Evolutionary conservation across 2,888 invertebrate species (phyloP), one percentile per base, ranked within the genome.

Genomic region (Conus canariensis): DNA sequence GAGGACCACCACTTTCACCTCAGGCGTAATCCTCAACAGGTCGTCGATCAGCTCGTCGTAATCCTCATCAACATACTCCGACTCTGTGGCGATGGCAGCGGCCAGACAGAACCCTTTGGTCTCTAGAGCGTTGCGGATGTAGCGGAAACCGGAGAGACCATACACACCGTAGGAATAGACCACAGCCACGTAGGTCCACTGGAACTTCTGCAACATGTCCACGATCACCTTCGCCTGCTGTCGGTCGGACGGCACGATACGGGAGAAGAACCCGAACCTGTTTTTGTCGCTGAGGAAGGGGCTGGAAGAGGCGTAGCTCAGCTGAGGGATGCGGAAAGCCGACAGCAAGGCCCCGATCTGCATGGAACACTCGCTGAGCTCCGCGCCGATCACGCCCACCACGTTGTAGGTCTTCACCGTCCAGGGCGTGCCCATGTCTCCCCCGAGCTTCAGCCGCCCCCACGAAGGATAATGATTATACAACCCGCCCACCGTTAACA

Each of bases 261-360:
- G 90, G 59, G 91, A 90, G 86, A 94, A 94, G 90, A 91, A 94
- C 3, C 91, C 90, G 88, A 92, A 94, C n/a, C 83, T 85, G 19
- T 88, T 60, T 77, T 92, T 91, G 90, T 93, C 88, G 80, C 92
- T 92, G 2, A 94, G 91, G 12, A 89, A 80, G 9, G 92, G 91
- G 59, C 92, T 92, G 12, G 93, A 93, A 14, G 93, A 92, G n/a
- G 92, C 56, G 89, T 94, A 94, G 80, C 93, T 94, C 9, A 94
- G 85, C 82, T 92, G 92, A 0, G 94, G 93, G 9, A 93, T 90
- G 30, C 90, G 82, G 59, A 93, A 93, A 6, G 92, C 59, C 16
- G 92, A 92, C 56, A 93, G 89, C 88, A 94, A 74, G 56, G 92
- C 92, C 12, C 93, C 93, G 70, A 93, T 90, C 74, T 93, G 93